Evolutionary conservation across 2,797 vertebrate species (phyloP).

Genomic region (Etheostoma perlongum): DNA sequence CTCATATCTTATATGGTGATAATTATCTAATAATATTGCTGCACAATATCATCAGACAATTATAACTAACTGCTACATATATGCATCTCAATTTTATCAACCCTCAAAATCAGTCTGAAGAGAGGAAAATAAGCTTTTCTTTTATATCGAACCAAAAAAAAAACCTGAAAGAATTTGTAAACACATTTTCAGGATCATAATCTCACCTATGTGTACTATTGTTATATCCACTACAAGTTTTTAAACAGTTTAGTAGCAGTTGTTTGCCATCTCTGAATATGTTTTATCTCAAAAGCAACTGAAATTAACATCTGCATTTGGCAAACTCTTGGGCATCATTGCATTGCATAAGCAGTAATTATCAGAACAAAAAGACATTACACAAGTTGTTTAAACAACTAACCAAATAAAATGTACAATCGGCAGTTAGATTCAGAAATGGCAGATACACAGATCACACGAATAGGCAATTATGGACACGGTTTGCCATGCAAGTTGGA

Average conservation of each 20-base stretch:
- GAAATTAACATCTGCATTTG: constrained; percentile 63
- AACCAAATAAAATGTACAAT: constrained; percentile 77
- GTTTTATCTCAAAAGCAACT: constrained; percentile 64
- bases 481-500: constrained; percentile 83
- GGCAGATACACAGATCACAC: constrained; percentile 77
- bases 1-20: constrained; percentile 31
- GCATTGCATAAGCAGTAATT: constrained; percentile 77
- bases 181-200: constrained; percentile 61
- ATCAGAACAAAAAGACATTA: constrained; percentile 69
- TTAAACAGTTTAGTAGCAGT: constrained; percentile 61
- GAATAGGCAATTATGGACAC: constrained; percentile 73
- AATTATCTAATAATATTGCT: constrained; percentile 58
- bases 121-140: constrained; percentile 60
- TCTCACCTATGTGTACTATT: constrained; percentile 54
- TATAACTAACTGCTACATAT: constrained; percentile 58
- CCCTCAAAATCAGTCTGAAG: constrained; percentile 60
- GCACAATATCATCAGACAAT: constrained; percentile 60
- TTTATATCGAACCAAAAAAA: constrained; percentile 39
- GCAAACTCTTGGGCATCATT: constrained; percentile 73
- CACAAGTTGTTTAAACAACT: constrained; percentile 71
- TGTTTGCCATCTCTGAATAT: constrained; percentile 61
- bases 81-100: constrained; percentile 66
- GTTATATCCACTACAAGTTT: constrained; percentile 61
- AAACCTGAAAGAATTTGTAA: constrained; percentile 61
- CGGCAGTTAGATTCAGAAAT: constrained; percentile 82